Evolutionary conservation across 2,888 invertebrate species (phyloP).

Genomic region (Epirrhoe alternata): DNA sequence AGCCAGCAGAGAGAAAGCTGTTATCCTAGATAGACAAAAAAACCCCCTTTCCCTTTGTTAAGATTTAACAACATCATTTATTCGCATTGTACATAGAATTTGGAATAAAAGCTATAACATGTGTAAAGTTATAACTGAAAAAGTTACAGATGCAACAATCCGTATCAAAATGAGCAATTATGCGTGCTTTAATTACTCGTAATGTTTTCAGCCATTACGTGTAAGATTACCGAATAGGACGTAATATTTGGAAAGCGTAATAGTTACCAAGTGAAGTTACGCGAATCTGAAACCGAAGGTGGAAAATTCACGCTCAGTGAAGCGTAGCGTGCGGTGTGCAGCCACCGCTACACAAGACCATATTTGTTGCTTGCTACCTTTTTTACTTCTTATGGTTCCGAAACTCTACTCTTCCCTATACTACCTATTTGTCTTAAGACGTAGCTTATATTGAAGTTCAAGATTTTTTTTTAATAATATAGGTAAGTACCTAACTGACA

Average conservation of each 20-base stretch:
- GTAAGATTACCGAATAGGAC: slow-evolving; percentile 75
- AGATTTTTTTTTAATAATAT: neutral
- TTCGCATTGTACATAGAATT: neutral
- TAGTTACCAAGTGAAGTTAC: slow-evolving; percentile 76
- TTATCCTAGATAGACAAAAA: slow-evolving; percentile 50
- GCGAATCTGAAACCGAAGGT: slow-evolving; percentile 81
- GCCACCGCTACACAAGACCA: slow-evolving; percentile 9
- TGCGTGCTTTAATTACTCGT: slow-evolving; percentile 48
- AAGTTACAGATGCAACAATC: slow-evolving; percentile 36
- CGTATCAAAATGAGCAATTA: slow-evolving; percentile 41
- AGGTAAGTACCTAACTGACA: neutral
- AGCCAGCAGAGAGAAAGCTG: slow-evolving; percentile 56
- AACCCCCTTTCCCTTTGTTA: slow-evolving; percentile 33
- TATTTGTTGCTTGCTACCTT: slow-evolving; percentile 1
- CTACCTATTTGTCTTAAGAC: neutral
- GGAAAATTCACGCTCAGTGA: slow-evolving; percentile 81
- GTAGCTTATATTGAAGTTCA: slow-evolving; percentile 2
- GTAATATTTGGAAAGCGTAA: slow-evolving; percentile 81
- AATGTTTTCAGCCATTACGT: slow-evolving; percentile 70
- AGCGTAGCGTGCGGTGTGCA: slow-evolving; percentile 59
- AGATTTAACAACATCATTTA: slow-evolving; percentile 14
- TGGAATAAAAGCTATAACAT: neutral
- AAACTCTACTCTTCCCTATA: neutral
- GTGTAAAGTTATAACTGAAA: slow-evolving; percentile 1
- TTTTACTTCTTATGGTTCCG: neutral